A percentile compares a stretch with the other conserved stretches of the same genome.
Conservation (phyloP, 2,113 vertebrate genomes). For the Benitochromis conjunctus region DNA sequence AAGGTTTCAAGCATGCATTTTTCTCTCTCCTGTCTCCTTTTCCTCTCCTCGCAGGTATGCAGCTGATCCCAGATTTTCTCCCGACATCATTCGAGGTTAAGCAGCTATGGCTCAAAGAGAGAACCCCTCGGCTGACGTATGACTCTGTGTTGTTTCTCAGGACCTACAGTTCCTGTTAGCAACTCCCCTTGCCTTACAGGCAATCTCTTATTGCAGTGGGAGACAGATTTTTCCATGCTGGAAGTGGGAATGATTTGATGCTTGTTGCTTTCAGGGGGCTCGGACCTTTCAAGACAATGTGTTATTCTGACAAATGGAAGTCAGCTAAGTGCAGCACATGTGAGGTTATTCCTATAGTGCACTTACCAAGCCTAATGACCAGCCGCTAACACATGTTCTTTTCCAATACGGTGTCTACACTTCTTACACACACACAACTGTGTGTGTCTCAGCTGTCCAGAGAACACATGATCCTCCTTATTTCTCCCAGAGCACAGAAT, state of each 20-base stretch:
- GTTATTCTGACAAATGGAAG: not conserved
- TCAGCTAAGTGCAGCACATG: not conserved
- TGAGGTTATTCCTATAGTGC: not conserved
- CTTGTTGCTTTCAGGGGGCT: constrained; percentile 2
- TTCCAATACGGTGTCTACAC: not conserved
- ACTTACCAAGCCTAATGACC: not conserved
- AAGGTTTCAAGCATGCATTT: not conserved
- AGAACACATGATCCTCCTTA: not conserved
- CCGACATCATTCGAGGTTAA: not conserved
- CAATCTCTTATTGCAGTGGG: not conserved
- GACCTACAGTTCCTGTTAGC: not conserved
- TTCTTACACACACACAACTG: not conserved
- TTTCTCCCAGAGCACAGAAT: not conserved
- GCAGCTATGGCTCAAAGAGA: not conserved
- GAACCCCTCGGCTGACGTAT: not conserved
- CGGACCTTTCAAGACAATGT: not conserved
- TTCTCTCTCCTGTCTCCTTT: not conserved
- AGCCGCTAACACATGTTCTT: not conserved
- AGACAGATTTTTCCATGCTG: not conserved
- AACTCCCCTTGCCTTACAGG: not conserved
- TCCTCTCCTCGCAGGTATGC: not conserved
- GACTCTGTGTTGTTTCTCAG: not conserved
- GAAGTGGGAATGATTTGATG: not conserved
- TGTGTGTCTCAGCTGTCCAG: not conserved
- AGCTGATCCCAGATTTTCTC: not conserved